Evolutionary conservation across 2,113 vertebrate genomes (phyloP), one percentile per base, ranked within the genome.

Genomic region (Myotis davidii): DNA sequence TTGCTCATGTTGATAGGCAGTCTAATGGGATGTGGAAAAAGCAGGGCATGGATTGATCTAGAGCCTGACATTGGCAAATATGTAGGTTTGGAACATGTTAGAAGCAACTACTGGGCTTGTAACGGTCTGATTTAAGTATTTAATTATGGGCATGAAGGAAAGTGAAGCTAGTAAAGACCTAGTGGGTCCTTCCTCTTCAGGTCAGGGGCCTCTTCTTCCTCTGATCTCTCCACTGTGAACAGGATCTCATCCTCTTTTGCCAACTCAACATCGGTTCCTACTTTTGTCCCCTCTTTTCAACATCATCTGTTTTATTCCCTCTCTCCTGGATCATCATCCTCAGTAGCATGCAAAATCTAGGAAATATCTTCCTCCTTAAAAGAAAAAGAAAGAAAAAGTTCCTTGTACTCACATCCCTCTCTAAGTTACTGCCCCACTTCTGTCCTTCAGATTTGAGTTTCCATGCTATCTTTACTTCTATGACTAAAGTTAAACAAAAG

Each of bases 221-320:
- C 4, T 48, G 48, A 3, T 64, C 50, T 83, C 29, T 42, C 14
- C 17, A 11, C 3, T 11, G 0, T 78, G 48, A 39, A 69, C 7
- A 73, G 11, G 5, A 42, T 27, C 56, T 65, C 9, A 69, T 12
- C 12, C 23, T 79, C 34, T 69, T 8, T 85, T 85, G 50, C n/a
- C 39, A 72, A 11, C 12, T 45, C 11, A 69, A 54, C 17, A 32
- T 18, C 54, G 72, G 12, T 34, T 87, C 1, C 34, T 17, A 5
- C 6, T 59, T 52, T 73, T 82, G 23, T 32, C 5, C 14, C 1
- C 25, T 48, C 6, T 94, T 37, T 73, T 84, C n/a, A 74, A 4
- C 34, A 50, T 39, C 27, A 14, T 45, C 23, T 9, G 18, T 23
- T 13, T 2, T 11, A 0, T 14, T 0, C 0, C 4, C 32, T 20